Evolutionary conservation across 2,888 invertebrate species (phyloP), one percentile per base, ranked within the genome.

Genomic region (Eulithis prunata): DNA sequence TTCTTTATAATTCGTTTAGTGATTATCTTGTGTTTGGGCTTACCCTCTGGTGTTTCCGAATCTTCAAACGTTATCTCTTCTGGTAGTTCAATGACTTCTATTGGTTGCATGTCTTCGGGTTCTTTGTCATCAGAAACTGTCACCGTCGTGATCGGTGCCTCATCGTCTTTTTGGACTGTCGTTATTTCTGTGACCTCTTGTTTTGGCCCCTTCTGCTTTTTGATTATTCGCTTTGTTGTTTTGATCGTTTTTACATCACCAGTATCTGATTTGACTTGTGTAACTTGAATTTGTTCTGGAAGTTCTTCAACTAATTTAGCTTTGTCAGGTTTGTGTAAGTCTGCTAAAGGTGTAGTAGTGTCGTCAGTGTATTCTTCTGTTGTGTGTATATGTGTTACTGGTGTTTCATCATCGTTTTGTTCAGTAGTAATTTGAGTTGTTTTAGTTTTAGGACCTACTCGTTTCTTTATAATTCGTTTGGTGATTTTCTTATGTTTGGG

Each of bases 231-330:
- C 7, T 52, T 52, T 4, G 32, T 52, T 0, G 52, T 52, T 21
- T 52, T 52, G 6, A 52, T 36, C 5, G 52, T 52, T 32, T 36
- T n/a, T 2, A 52, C 52, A 6, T 32, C 32, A 5, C 71, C 88
- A 84, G 82, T 88, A 46, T 73, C 70, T 0, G 74, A 67, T 73
- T 75, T 77, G 74, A 85, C 63, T 77, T 68, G 71, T 2, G 64
- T 64, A 4, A 69, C 38, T 52, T 65, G 43, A 0, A 71, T 67
- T 32, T 70, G 52, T 57, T 75, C 71, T 0, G 71, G 70, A 8
- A 28, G 66, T 84, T 87, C 78, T 85, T 89, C 32, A 72, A 75
- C 10, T 0, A 88, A 82, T 62, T 79, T 59, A 58, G 78, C 78
- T 56, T 66, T 80, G 69, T 77, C 66, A 43, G 81, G 81, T 43